Conservation (phyloP, 2,113 vertebrate genomes). For the Cisticola juncidis region DNA sequence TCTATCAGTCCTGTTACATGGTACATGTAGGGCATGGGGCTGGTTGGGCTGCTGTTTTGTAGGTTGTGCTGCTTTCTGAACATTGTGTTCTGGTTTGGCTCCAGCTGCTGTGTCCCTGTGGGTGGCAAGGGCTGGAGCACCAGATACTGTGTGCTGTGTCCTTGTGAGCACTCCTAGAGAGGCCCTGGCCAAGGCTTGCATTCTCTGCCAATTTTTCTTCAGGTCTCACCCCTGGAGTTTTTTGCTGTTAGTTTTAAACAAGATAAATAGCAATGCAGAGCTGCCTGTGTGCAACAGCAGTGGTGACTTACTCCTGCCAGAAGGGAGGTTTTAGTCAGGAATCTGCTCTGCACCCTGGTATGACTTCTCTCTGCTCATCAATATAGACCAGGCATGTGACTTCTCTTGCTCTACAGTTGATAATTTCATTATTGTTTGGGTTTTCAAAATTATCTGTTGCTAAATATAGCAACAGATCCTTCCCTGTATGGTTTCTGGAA, state of each 20-base stretch:
- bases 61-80: neutral
- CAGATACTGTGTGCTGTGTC: neutral
- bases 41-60: neutral
- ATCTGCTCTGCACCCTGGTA: neutral
- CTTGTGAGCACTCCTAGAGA: neutral
- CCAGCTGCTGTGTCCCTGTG: neutral
- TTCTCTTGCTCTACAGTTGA: neutral
- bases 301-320: neutral
- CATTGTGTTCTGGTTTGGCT: rapidly evolving
- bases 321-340: neutral
- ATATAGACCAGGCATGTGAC: neutral
- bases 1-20: neutral
- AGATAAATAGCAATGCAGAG: neutral
- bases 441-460: neutral
- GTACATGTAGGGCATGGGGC: rapidly evolving
- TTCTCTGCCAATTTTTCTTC: neutral
- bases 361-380: neutral
- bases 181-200: neutral
- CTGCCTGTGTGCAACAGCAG: neutral
- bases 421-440: neutral
- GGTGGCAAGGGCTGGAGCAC: neutral
- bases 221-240: neutral
- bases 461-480: neutral
- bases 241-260: neutral
- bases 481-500: neutral